Evolutionary conservation across 2,797 vertebrate species (phyloP), one percentile per base, ranked within the genome.

Genomic region (Channallabes apus): DNA sequence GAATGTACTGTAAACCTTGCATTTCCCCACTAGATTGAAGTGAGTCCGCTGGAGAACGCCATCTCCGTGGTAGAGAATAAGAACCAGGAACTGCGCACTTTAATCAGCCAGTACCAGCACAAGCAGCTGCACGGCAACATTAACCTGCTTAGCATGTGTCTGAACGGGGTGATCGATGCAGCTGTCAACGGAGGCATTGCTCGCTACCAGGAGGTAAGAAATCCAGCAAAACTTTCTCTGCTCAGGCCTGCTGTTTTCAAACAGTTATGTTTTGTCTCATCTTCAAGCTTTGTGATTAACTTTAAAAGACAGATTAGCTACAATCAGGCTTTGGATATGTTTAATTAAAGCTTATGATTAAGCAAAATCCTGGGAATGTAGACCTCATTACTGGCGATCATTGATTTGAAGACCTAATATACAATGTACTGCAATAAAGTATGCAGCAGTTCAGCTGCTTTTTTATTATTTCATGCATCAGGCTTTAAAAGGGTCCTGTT

Each of bases 31-130:
- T 87, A 99, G 98, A 94, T 99, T 93, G 98, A 99, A 92, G 98
- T 99, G 62, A 99, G 98, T 91, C 98, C 98, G 56, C 92, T 99
- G 92, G 98, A 99, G 94, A 99, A 99, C 20, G 98, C 98, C 91
- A 97, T 99, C 90, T 97, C 98, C n/a, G 98, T 99, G 85, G 98
- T 99, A 88, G 98, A 99, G 93, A 99, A 99, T 88, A 99, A 99
- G 91, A 99, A 98, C 91, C 97, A 98, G 91, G 98, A 99, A 91
- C 94, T 99, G 62, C 96, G 98, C 69, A 98, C 97, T 4, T 94
- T 99, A 89, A 99, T 99, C 93, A 98, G 97, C 91, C 98, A 99
- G 92, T 99, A 99, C 90, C 98, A 99, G 89, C 98, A 99, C 94
- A 96, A 98, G 85, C 98, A 98, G 91, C 97, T 97, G 89, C 97